Evolutionary conservation across 2,113 vertebrate genomes (phyloP).

Genomic region (Calyptomena viridis): DNA sequence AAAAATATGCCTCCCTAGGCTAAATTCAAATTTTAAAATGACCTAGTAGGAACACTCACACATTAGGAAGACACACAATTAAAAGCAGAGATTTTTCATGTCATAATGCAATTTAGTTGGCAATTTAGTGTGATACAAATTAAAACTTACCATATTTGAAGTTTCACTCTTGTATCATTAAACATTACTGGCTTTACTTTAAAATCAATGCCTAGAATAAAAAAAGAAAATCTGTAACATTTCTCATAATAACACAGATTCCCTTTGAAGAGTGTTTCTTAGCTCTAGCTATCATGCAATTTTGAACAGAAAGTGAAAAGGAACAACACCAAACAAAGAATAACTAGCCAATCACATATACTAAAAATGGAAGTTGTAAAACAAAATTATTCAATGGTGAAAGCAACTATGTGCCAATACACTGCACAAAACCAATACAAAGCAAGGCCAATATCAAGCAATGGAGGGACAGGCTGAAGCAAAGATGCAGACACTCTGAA

Average conservation of each 20-base stretch:
- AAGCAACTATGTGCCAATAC: not conserved
- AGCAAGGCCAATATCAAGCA: not conserved
- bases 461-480: not conserved
- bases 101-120: not conserved
- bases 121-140: not conserved
- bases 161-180: constrained; percentile 67
- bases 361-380: not conserved
- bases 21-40: not conserved
- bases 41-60: not conserved
- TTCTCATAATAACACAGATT: not conserved
- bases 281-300: not conserved
- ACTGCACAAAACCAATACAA: not conserved
- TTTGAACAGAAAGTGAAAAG: not conserved
- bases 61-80: not conserved
- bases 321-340: not conserved
- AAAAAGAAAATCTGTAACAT: constrained; percentile 1
- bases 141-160: constrained; percentile 76
- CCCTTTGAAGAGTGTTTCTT: not conserved
- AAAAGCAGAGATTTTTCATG: not conserved
- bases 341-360: not conserved
- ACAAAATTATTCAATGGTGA: not conserved
- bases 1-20: not conserved
- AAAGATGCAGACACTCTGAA: not conserved
- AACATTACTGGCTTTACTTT: constrained; percentile 66
- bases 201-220: constrained; percentile 75